Evolutionary conservation across 2,113 vertebrate genomes (phyloP).

Genomic region (Rousettus leschenaultii): DNA sequence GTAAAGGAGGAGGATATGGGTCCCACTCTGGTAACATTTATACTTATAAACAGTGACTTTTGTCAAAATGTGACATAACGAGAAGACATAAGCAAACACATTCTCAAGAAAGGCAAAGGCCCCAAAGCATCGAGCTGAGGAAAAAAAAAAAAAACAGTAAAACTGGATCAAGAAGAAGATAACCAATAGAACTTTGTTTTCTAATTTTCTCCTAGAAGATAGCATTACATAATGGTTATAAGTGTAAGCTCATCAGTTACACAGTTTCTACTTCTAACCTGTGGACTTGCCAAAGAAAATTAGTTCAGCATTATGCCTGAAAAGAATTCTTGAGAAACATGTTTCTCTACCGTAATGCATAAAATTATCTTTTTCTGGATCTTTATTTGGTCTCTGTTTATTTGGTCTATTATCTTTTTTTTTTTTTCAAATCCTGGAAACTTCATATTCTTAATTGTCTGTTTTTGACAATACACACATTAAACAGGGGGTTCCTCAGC

Average conservation of each 20-base stretch:
- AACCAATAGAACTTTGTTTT: neutral
- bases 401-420: neutral
- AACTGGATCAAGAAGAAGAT: neutral
- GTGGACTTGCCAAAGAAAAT: neutral
- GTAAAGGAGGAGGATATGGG: neutral
- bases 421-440: neutral
- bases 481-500: neutral
- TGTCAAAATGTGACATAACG: neutral
- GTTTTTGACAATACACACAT: neutral
- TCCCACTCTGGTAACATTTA: neutral
- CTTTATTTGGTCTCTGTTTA: neutral
- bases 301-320: neutral
- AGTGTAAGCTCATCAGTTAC: neutral
- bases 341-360: neutral
- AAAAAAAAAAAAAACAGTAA: neutral
- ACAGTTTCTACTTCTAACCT: neutral
- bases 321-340: neutral
- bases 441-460: neutral
- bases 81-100: neutral
- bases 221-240: neutral
- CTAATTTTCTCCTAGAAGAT: neutral
- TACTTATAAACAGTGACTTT: neutral
- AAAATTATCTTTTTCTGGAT: neutral
- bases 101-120: neutral
- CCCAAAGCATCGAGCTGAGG: neutral